Evolutionary conservation across 2,888 invertebrate species (phyloP).

Genomic region (Alloscopus bannaensis): DNA sequence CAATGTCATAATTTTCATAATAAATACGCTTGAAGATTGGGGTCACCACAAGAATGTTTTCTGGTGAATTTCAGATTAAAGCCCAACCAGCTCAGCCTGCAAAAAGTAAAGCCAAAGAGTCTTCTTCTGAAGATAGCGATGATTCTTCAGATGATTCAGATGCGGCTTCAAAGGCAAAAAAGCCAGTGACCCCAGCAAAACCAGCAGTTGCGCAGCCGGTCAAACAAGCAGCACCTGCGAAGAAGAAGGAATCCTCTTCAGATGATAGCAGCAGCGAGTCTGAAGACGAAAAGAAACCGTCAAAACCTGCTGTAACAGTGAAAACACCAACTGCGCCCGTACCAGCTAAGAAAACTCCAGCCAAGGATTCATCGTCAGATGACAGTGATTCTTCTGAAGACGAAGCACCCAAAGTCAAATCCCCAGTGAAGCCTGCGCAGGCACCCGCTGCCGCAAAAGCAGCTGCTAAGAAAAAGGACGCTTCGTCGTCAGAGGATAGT

Average conservation of each 20-base stretch:
- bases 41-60: no score
- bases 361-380: slow-evolving; percentile 73
- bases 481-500: slow-evolving; percentile 74
- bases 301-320: slow-evolving; percentile 68
- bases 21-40: no score
- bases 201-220: slow-evolving; percentile 10
- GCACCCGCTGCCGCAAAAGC: slow-evolving; percentile 45
- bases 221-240: slow-evolving; percentile 31
- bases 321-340: slow-evolving; percentile 43
- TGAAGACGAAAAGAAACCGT: slow-evolving; percentile 47
- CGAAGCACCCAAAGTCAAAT: slow-evolving; percentile 69
- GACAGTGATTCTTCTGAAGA: slow-evolving; percentile 73
- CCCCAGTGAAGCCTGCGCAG: slow-evolving; percentile 68
- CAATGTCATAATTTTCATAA: no score
- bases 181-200: neutral
- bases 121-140: slow-evolving; percentile 40
- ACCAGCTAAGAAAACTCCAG: slow-evolving; percentile 4
- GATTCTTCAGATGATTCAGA: slow-evolving; percentile 33
- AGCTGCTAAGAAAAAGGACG: slow-evolving; percentile 65
- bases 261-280: slow-evolving; percentile 31
- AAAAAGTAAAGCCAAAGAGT: slow-evolving; percentile 58
- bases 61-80: no score
- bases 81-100: slow-evolving; percentile 28
- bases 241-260: slow-evolving; percentile 38
- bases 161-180: slow-evolving; percentile 22